Evolutionary conservation across 1,140 invertebrate species (phyloP).

Genomic region (Gryllus bimaculatus): DNA sequence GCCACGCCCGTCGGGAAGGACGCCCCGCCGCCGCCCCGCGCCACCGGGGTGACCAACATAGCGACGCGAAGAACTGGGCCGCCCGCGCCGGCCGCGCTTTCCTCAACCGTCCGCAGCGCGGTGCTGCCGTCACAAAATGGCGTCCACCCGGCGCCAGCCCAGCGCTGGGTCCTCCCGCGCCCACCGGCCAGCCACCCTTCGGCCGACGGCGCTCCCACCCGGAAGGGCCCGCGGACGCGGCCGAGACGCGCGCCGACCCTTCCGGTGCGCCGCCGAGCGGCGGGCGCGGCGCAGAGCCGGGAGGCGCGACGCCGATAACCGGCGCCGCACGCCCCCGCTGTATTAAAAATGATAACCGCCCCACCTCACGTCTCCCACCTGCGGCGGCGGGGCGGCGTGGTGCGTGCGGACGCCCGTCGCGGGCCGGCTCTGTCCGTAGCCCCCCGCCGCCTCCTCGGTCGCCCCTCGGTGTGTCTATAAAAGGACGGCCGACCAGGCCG

Average conservation of each 20-base stretch:
- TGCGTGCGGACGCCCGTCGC: background rate
- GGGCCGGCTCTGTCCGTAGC: background rate
- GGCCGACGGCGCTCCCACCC: background rate
- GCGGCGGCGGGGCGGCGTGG: slow-evolving; percentile 27
- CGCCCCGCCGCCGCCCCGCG: no score
- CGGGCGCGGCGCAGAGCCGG: no score
- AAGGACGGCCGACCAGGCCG: slow-evolving; percentile 19
- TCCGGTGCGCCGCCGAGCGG: background rate
- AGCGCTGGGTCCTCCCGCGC: no score
- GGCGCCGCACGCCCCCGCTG: no score
- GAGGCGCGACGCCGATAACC: no score
- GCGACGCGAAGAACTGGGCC: background rate
- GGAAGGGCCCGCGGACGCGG: background rate
- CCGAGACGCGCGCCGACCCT: background rate
- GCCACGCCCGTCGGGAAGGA: no score
- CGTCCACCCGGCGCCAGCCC: background rate
- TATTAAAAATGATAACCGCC: background rate
- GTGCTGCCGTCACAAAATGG: background rate
- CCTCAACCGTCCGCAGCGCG: background rate
- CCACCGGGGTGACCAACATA: background rate
- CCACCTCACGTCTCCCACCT: slow-evolving; percentile 25
- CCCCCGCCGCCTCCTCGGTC: slow-evolving; percentile 13
- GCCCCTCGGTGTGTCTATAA: slow-evolving; percentile 22
- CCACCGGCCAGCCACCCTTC: background rate
- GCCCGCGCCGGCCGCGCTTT: no score